A percentile compares a stretch with the other conserved stretches of the same genome.
phyloP scores from a whole-genome alignment of 2,888 invertebrate genomes.

The Rhogogaster chlorosoma region DNA sequence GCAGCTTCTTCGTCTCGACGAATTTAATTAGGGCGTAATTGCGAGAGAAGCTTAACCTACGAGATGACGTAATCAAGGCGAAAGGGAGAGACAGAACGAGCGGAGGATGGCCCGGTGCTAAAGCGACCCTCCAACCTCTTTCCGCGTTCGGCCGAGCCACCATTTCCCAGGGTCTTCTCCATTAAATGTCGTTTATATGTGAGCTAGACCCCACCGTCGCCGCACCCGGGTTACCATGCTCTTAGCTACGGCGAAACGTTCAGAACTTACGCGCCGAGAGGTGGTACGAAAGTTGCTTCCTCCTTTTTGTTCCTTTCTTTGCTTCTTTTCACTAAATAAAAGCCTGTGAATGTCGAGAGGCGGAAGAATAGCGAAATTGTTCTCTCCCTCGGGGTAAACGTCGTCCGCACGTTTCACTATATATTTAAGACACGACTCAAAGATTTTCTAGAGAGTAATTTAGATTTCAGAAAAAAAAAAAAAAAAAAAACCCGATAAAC shows the following conservation, averaged over 20 bases:
- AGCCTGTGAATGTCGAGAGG: background rate
- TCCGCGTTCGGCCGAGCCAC: slow-evolving; percentile 28
- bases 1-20: slow-evolving; percentile 47
- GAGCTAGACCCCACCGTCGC: slow-evolving; percentile 51
- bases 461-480: too few relatives aligned
- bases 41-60: slow-evolving; percentile 58
- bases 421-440: too few relatives aligned
- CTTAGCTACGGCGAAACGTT: slow-evolving; percentile 1
- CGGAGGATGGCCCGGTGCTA: slow-evolving; percentile 44
- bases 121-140: slow-evolving; percentile 50
- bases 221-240: slow-evolving; percentile 21
- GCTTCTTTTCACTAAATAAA: background rate
- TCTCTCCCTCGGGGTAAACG: background rate
- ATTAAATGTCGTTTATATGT: slow-evolving; percentile 60
- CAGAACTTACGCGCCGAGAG: background rate
- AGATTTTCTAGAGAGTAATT: too few relatives aligned
- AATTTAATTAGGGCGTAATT: slow-evolving; percentile 60
- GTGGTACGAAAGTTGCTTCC: background rate
- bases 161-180: slow-evolving; percentile 52
- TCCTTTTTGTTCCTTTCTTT: background rate
- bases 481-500: too few relatives aligned
- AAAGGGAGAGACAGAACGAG: slow-evolving; percentile 47
- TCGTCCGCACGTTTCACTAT: background rate
- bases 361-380: background rate
- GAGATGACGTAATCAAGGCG: slow-evolving; percentile 60